Percentiles rank a stretch among this genome's conserved stretches.
Evolutionary conservation across 1,140 invertebrate genomes (phyloP).

Genomic region (Ectropis grisescens): DNA sequence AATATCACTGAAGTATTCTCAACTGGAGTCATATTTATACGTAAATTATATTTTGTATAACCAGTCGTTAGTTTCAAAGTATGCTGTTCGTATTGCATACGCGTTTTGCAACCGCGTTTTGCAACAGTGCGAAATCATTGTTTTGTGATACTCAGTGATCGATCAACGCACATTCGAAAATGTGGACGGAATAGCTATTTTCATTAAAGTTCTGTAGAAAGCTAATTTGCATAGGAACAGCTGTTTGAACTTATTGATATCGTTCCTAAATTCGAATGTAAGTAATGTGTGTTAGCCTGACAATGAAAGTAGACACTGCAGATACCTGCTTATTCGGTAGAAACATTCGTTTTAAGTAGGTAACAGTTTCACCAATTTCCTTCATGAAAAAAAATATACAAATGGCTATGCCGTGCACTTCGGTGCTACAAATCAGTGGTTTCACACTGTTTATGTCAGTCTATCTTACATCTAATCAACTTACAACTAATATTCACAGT

Average conservation of each 20-base stretch:
- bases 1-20: slow-evolving; percentile 50
- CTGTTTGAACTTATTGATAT: no score
- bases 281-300: no score
- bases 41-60: slow-evolving; percentile 10
- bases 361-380: no score
- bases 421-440: slow-evolving; percentile 36
- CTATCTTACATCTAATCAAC: slow-evolving; percentile 42
- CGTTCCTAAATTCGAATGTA: no score
- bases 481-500: slow-evolving; percentile 62
- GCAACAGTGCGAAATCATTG: slow-evolving; percentile 44
- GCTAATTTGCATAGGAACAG: no score
- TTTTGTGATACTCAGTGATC: slow-evolving; percentile 5
- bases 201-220: no score
- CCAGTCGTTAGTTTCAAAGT: slow-evolving; percentile 25
- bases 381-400: no score
- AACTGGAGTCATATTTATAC: slow-evolving; percentile 27
- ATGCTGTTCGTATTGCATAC: slow-evolving; percentile 4
- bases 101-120: slow-evolving; percentile 6
- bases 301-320: no score
- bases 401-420: no score
- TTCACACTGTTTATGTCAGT: slow-evolving; percentile 50
- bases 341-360: no score
- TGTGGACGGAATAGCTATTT: slow-evolving; percentile 62
- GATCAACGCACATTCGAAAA: slow-evolving; percentile 34
- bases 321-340: no score